Evolutionary conservation across 2,888 invertebrate genomes (phyloP).

Genomic region (Barypeithes pellucidus): DNA sequence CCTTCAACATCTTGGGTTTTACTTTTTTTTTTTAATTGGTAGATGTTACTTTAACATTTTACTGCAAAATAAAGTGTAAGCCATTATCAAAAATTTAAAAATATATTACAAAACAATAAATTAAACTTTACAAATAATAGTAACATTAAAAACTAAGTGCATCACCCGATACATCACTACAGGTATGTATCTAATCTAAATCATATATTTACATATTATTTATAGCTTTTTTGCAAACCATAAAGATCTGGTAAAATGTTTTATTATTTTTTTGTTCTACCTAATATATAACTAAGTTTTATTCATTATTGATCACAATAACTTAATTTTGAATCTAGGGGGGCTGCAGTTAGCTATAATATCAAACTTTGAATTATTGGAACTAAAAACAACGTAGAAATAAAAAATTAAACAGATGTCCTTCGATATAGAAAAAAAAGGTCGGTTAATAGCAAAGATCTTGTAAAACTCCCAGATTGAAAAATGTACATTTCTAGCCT

Average conservation of each 20-base stretch:
- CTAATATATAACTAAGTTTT: constrained; percentile 32
- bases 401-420: background rate
- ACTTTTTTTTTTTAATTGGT: too few relatives aligned
- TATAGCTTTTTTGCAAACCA: constrained; percentile 29
- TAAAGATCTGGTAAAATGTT: constrained; percentile 23
- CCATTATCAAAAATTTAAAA: constrained; percentile 47
- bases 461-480: too few relatives aligned
- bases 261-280: constrained; percentile 36
- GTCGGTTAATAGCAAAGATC: too few relatives aligned
- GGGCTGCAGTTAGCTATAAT: background rate
- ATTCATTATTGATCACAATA: constrained; percentile 32
- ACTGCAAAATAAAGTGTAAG: constrained; percentile 32
- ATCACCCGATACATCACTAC: constrained; percentile 32
- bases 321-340: constrained; percentile 17
- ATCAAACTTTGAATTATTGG: background rate
- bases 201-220: constrained; percentile 34
- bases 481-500: too few relatives aligned
- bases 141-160: constrained; percentile 47
- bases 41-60: constrained; percentile 7
- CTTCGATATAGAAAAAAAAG: too few relatives aligned
- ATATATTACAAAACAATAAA: constrained; percentile 53
- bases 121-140: constrained; percentile 51
- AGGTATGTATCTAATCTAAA: constrained; percentile 30
- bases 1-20: too few relatives aligned
- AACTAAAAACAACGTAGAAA: background rate